Evolutionary conservation across 2,797 vertebrate species (phyloP), one percentile per base, ranked within the genome.

Genomic region (Peromyscus eremicus): DNA sequence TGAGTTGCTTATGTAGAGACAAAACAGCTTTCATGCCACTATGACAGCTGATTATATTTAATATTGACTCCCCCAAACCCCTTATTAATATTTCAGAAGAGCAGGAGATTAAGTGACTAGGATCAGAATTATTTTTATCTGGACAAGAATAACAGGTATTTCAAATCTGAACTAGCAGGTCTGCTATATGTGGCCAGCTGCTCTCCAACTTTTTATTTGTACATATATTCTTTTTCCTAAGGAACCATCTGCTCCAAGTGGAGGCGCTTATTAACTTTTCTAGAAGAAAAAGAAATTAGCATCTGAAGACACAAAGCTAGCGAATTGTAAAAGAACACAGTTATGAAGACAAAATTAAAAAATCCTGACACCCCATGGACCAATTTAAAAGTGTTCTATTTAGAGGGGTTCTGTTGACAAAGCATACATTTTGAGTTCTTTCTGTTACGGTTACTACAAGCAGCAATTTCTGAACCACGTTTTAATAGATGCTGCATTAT

Each of bases 111-210:
- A 97, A 94, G 91, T 98, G 97, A 98, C 97, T 90, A 81, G 90
- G 97, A 96, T 97, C 98, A 96, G 84, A 94, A 96, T 96, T 97
- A 94, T 96, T 97, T 97, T 95, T 95, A 82, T 96, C 80, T 87
- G 75, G 96, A 87, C 55, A 96, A 95, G 89, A 96, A 97, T 96
- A 97, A 94, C 89, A 94, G 87, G 95, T 96, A 96, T 97, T 98
- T 97, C 88, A 97, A 93, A 81, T 96, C 37, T 93, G 85, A 81
- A 90, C 91, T 66, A 87, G 92, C n/a, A 92, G 92, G 96, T n/a
- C 89, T 97, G 98, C 97, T 96, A 52, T 98, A 98, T 97, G 97
- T 98, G 95, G 95, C 97, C 98, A 98, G 98, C 98, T 98, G 98
- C 96, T 97, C 94, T 95, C 96, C 89, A 95, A 97, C 12, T 79